Conservation (phyloP, 2,888 invertebrate species). For the Leptinotarsa peninsularis region DNA sequence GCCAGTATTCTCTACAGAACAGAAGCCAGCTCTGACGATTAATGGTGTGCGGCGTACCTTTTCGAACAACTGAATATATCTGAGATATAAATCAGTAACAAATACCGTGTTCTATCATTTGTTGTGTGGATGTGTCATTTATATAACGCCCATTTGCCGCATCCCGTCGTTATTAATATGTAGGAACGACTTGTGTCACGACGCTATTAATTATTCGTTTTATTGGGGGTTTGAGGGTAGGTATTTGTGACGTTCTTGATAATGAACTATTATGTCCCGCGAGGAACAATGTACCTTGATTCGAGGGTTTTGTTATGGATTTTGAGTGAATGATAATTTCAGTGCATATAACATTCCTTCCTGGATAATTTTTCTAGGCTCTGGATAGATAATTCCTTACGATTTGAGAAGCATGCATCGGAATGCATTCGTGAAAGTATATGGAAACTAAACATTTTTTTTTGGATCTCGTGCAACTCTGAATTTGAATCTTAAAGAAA, state of each 20-base stretch:
- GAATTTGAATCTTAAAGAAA: no score
- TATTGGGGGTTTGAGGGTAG: slow-evolving; percentile 49
- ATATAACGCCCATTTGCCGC: slow-evolving; percentile 59
- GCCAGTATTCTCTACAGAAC: slow-evolving; percentile 31
- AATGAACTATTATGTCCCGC: slow-evolving; percentile 4
- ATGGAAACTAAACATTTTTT: no score
- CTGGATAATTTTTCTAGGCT: background rate
- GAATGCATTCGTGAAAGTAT: no score
- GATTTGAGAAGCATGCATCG: no score
- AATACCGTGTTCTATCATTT: slow-evolving; percentile 62
- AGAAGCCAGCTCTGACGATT: slow-evolving; percentile 61
- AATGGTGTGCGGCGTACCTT: slow-evolving; percentile 64
- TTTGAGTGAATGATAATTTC: background rate
- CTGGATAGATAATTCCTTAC: no score
- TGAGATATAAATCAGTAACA: slow-evolving; percentile 64
- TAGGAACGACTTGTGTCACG: slow-evolving; percentile 46
- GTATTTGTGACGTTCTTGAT: slow-evolving; percentile 49
- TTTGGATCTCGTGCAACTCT: no score
- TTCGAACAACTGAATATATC: slow-evolving; percentile 64
- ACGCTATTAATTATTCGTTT: slow-evolving; percentile 41
- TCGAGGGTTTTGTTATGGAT: background rate
- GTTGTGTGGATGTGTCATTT: slow-evolving; percentile 62
- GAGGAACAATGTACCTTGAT: background rate
- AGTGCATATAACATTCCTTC: background rate
- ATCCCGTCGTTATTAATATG: slow-evolving; percentile 46